Conservation (phyloP, 2,113 vertebrate species). For the Daubentonia madagascariensis region DNA sequence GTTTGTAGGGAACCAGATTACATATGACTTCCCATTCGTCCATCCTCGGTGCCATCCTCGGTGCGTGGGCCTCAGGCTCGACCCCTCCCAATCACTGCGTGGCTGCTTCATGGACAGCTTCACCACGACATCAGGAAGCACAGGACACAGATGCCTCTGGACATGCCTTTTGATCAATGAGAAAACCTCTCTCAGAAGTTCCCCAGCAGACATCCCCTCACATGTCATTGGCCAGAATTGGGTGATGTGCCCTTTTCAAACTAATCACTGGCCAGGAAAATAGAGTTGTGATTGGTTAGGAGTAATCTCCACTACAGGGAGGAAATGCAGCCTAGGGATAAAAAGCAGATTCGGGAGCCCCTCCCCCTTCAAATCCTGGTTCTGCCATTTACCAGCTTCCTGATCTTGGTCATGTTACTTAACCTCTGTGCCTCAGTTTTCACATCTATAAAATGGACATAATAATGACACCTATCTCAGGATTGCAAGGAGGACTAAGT, state of each 20-base stretch:
- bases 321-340: not conserved
- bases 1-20: not conserved
- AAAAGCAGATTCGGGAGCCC: not conserved
- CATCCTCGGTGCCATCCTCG: too few species aligned
- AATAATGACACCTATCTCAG: not conserved
- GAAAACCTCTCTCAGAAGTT: not conserved
- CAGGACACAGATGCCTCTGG: not conserved
- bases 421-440: not conserved
- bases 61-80: too few species aligned
- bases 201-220: not conserved
- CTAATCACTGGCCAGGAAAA: not conserved
- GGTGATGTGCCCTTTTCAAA: not conserved
- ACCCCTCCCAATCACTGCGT: not conserved
- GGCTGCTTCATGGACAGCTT: not conserved
- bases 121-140: not conserved
- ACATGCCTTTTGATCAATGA: not conserved
- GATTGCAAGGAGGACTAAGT: not conserved
- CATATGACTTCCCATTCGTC: not conserved
- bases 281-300: not conserved
- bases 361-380: not conserved
- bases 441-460: not conserved
- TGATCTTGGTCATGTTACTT: not conserved
- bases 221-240: not conserved
- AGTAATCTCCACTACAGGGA: not conserved
- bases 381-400: not conserved